Conservation (phyloP, 2,888 invertebrate genomes). For the Tipula vernalis region DNA sequence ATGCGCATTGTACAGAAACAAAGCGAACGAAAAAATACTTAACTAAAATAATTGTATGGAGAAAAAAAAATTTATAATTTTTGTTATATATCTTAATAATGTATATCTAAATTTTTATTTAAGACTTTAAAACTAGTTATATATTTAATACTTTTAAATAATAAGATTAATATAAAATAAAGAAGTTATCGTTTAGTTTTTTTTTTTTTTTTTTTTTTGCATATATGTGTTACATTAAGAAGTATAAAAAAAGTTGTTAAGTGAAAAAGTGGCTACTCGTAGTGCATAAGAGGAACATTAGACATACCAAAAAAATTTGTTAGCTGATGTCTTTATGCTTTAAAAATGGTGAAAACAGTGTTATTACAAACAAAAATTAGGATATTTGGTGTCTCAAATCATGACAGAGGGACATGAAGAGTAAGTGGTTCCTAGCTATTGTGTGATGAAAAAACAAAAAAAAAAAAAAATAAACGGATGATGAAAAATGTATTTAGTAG, state of each 20-base stretch:
- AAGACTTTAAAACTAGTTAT: background rate
- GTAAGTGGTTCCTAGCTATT: constrained; percentile 43
- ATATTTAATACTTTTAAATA: background rate
- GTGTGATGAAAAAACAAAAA: background rate
- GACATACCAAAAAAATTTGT: constrained; percentile 10
- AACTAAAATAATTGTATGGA: background rate
- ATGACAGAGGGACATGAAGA: constrained; percentile 87
- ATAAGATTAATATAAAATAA: background rate
- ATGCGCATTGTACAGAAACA: constrained; percentile 9
- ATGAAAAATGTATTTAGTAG: background rate
- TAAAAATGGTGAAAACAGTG: constrained; percentile 74
- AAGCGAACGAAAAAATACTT: constrained; percentile 8
- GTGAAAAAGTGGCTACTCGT: constrained; percentile 7
- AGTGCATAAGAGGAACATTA: constrained; percentile 6
- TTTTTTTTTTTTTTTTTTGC: background rate
- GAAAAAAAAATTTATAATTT: background rate
- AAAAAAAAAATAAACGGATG: background rate
- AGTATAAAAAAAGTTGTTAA: background rate
- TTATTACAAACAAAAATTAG: constrained; percentile 68
- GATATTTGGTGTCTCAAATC: constrained; percentile 71
- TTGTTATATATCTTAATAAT: background rate
- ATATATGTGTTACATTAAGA: background rate
- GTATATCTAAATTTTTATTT: background rate
- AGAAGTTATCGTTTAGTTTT: background rate
- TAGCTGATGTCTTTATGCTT: constrained; percentile 58